A percentile compares a stretch with the other conserved stretches of the same genome.
phyloP scores from a whole-genome alignment of 2,888 invertebrate genomes.

The Argyresthia albistria region DNA sequence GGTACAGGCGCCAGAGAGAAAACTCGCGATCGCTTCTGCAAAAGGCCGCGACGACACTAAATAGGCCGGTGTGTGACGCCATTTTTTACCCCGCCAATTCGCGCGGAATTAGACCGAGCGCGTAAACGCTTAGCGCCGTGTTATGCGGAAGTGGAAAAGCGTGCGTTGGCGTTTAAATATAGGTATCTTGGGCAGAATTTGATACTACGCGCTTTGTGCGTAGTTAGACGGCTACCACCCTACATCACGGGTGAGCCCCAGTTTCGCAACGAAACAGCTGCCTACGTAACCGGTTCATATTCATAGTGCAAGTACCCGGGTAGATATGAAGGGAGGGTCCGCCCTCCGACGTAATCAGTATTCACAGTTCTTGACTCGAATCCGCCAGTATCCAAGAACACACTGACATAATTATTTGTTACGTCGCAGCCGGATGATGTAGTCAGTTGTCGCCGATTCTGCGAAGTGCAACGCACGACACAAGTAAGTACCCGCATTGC shows the following conservation, averaged over 20 bases:
- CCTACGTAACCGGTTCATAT: conserved; percentile 59
- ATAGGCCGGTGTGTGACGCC: conserved; percentile 44
- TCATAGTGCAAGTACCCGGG: conserved; percentile 16
- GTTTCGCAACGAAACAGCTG: conserved; percentile 51
- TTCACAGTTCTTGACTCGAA: too few species aligned
- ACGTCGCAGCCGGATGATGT: conserved; percentile 41
- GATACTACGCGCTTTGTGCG: conserved; percentile 38
- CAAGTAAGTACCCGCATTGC: conserved; percentile 25
- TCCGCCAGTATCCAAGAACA: conserved; percentile 26
- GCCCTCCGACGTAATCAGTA: conserved; percentile 26
- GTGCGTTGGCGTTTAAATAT: conserved; percentile 60
- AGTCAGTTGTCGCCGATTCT: conserved; percentile 36
- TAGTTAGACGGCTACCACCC: conserved; percentile 40
- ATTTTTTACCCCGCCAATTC: conserved; percentile 23
- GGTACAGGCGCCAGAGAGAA: conserved; percentile 55
- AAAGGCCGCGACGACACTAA: conserved; percentile 28
- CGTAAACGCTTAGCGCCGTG: conserved; percentile 49
- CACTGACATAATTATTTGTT: conserved; percentile 53
- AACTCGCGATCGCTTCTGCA: conserved; percentile 23
- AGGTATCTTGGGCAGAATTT: conserved; percentile 55
- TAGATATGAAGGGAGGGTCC: neutral
- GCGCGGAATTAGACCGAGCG: conserved; percentile 47
- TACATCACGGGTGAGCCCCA: conserved; percentile 35
- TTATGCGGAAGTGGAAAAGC: conserved; percentile 65
- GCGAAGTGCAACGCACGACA: conserved; percentile 28